phyloP scores from a whole-genome alignment of 2,888 invertebrate species.

The Eristalis intricaria region DNA sequence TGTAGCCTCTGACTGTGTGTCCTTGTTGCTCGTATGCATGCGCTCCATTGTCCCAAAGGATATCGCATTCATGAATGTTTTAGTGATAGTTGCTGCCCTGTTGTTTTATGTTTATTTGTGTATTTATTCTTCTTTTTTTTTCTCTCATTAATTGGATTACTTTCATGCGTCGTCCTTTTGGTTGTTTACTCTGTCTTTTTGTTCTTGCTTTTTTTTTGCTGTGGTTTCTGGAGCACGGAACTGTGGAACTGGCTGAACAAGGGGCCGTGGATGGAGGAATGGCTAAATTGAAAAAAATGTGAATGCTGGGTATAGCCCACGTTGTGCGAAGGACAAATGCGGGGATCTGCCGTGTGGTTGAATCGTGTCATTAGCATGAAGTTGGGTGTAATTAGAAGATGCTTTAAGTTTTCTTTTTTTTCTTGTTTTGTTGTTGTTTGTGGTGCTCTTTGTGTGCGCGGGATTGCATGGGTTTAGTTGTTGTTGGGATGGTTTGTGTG shows the following conservation, averaged over 20 bases:
- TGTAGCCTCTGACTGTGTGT: not conserved
- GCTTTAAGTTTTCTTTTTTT: conserved; percentile 1
- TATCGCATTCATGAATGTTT: conserved; percentile 68
- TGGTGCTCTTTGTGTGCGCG: not conserved
- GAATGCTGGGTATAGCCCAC: not conserved
- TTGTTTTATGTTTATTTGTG: conserved; percentile 38
- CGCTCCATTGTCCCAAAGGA: conserved; percentile 64
- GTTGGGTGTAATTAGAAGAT: conserved; percentile 53
- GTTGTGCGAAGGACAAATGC: conserved; percentile 1
- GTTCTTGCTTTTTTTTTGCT: not conserved
- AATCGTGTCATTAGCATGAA: conserved; percentile 46
- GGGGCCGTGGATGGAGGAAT: not conserved
- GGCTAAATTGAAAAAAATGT: conserved; percentile 57
- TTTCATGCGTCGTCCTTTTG: conserved; percentile 59
- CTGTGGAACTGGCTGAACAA: not conserved
- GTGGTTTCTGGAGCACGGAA: not conserved
- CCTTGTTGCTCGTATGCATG: conserved; percentile 55
- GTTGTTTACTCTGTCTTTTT: not conserved
- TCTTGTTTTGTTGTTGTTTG: not conserved
- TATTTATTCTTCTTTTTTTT: conserved; percentile 18
- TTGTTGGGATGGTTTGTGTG: not conserved
- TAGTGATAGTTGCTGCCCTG: conserved; percentile 55
- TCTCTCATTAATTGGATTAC: conserved; percentile 70
- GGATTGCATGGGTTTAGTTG: not conserved
- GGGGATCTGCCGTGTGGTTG: conserved; percentile 23